These are phyloP conservation scores for Leucoptera coffeella DNA, from an alignment of 2,888 invertebrate genomes.

Conservation along the genomic window DNA sequence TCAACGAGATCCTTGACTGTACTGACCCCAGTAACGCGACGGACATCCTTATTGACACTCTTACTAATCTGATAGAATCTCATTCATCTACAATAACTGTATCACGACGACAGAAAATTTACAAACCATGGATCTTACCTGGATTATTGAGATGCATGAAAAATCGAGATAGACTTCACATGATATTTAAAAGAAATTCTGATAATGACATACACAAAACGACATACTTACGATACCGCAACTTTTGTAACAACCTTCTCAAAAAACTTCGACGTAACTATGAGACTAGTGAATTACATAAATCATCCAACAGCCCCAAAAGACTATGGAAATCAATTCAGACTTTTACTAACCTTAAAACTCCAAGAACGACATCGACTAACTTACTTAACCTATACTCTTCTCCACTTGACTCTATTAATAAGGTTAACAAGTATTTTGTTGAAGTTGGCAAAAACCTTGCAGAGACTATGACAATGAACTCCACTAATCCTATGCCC, in stretches of 20 bases:
- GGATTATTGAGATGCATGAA: background rate
- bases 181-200: slow-evolving; percentile 1
- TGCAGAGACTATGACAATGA: background rate
- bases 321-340: slow-evolving; percentile 1
- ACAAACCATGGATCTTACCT: slow-evolving; percentile 2
- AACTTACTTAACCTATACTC: background rate
- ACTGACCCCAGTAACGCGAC: slow-evolving; percentile 1
- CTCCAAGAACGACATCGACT: background rate
- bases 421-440: too few relatives aligned
- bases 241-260: slow-evolving; percentile 2
- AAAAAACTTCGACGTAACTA: slow-evolving; percentile 1
- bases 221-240: slow-evolving; percentile 2
- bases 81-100: background rate
- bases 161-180: background rate
- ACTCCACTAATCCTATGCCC: background rate
- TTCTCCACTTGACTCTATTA: background rate
- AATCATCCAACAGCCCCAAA: slow-evolving; percentile 2
- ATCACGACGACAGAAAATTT: background rate
- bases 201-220: too few relatives aligned
- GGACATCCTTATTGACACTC: background rate
- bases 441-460: too few relatives aligned
- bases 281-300: background rate
- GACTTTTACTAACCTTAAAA: slow-evolving; percentile 1
- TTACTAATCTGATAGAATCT: background rate
- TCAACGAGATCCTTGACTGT: background rate